phyloP scores from a whole-genome alignment of 2,888 invertebrate species.

The Drepanosiphum platanoidis region DNA sequence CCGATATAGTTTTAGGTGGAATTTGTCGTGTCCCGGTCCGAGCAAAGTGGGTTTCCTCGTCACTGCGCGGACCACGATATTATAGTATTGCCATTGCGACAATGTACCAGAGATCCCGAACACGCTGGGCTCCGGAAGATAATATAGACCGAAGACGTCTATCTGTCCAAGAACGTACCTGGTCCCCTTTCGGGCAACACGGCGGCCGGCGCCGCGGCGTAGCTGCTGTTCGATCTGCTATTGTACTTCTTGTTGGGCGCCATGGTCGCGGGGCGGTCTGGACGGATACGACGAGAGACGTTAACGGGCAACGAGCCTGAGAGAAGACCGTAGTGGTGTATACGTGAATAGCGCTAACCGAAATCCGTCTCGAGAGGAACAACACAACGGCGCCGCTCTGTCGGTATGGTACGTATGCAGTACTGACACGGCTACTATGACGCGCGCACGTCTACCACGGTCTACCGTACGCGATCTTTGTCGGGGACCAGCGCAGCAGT shows the following conservation, averaged over 20 bases:
- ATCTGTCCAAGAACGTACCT: constrained; percentile 68
- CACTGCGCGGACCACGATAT: background rate
- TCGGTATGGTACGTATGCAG: background rate
- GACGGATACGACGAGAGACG: background rate
- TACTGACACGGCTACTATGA: background rate
- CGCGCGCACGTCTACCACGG: background rate
- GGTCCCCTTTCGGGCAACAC: constrained; percentile 69
- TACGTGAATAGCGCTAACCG: background rate
- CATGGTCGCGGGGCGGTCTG: background rate
- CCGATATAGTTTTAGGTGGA: no score
- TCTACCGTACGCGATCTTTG: background rate
- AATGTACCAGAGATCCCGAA: background rate
- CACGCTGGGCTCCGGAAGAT: no score
- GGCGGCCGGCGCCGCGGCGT: constrained; percentile 25
- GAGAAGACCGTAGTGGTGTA: background rate
- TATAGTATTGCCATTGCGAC: no score
- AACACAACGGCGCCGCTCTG: background rate
- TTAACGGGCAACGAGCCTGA: no score
- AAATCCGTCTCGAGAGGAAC: background rate
- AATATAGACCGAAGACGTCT: no score
- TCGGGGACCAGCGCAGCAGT: background rate
- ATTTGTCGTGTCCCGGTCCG: no score
- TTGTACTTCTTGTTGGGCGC: constrained; percentile 42
- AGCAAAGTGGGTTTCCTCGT: no score
- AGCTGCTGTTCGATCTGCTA: constrained; percentile 27